Evolutionary conservation across 37 sponge, comb jelly and placozoan genomes (phyloP), one percentile per base, ranked within the genome.

Genomic region (Aplysina aerophoba): DNA sequence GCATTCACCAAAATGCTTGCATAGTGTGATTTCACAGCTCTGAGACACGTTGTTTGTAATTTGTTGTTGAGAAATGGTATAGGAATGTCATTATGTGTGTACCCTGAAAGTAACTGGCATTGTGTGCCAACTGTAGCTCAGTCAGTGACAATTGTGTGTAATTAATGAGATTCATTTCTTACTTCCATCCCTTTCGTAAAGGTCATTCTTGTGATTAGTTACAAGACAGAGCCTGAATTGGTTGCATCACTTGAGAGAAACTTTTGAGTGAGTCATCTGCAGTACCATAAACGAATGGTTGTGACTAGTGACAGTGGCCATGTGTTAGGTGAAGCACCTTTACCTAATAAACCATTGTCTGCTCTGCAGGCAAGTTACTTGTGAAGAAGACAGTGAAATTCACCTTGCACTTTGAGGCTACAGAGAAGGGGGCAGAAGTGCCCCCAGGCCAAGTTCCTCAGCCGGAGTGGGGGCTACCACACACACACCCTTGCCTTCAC

Each of bases 341-440:
- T 12, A 58, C 38, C 0, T 5, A 15, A 30, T 24, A 3, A 78
- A 39, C 13, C 21, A 80, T 36, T 80, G 35, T 27, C 59, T 12
- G 58, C 27, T 27, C 17, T 55, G 1, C 63, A 92, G 89, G 81
- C 25, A 89, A 89, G 31, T 44, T 69, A 25, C 84, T 93, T 14
- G 65, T 93, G 55, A 89, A 93, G 85, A 93, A 89, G 50, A 56
- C 86, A 35, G 90, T 89, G 17, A 93, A 89, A 61, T 81, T 93
- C 15, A 89, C 58, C 0, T 54, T 89, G 4, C 75, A 86, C 21
- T 60, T 89, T 12, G 57, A 55, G n/a, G 87, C 90, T 0, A 81
- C 90, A 6, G 85, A 93, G 80, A 93, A 83, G 30, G 63, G 84
- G 4, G 12, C 75, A 34, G n/a, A 14, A 27, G 39, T 16, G 79